These are phyloP conservation scores for Mercenaria mercenaria DNA, from an alignment of 1,140 invertebrate genomes.

Conservation along the genomic window DNA sequence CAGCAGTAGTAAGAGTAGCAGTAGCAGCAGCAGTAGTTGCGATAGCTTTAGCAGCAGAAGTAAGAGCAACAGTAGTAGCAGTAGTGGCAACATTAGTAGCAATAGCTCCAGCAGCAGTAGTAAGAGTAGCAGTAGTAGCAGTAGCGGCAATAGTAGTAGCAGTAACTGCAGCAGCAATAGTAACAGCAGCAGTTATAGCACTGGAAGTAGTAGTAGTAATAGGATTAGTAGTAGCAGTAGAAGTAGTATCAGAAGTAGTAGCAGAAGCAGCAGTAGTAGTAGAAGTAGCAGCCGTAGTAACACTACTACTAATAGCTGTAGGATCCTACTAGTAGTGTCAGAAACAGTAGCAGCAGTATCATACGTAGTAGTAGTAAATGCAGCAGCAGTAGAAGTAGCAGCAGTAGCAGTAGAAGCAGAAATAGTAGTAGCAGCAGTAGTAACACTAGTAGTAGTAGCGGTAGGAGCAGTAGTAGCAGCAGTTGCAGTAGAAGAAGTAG, in stretches of 20 bases:
- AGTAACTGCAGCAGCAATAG: slow-evolving; percentile 46
- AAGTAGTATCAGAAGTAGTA: slow-evolving; percentile 28
- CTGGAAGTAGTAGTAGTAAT: slow-evolving; percentile 30
- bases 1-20: slow-evolving; percentile 50
- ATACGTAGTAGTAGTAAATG: slow-evolving; percentile 17
- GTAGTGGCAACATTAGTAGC: slow-evolving; percentile 26
- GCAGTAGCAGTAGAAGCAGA: slow-evolving; percentile 18
- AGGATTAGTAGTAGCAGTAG: slow-evolving; percentile 23
- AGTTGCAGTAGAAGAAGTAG: background rate
- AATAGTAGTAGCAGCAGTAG: background rate
- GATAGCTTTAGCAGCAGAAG: slow-evolving; percentile 34
- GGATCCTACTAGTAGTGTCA: slow-evolving; percentile 2
- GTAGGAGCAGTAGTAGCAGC: slow-evolving; percentile 2
- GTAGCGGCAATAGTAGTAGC: slow-evolving; percentile 45
- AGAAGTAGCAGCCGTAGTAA: slow-evolving; percentile 52
- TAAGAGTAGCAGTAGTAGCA: slow-evolving; percentile 52
- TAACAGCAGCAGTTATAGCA: slow-evolving; percentile 30
- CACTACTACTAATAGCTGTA: slow-evolving; percentile 30
- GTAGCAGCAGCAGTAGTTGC: slow-evolving; percentile 38
- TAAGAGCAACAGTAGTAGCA: slow-evolving; percentile 31
- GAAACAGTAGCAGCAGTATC: slow-evolving; percentile 34
- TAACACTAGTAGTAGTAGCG: slow-evolving; percentile 4
- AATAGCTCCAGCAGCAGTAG: slow-evolving; percentile 33
- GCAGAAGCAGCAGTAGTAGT: slow-evolving; percentile 51
- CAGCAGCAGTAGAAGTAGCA: slow-evolving; percentile 15